Evolutionary conservation across 2,797 vertebrate genomes (phyloP), one percentile per base, ranked within the genome.

Genomic region (Gymnocypris eckloni): DNA sequence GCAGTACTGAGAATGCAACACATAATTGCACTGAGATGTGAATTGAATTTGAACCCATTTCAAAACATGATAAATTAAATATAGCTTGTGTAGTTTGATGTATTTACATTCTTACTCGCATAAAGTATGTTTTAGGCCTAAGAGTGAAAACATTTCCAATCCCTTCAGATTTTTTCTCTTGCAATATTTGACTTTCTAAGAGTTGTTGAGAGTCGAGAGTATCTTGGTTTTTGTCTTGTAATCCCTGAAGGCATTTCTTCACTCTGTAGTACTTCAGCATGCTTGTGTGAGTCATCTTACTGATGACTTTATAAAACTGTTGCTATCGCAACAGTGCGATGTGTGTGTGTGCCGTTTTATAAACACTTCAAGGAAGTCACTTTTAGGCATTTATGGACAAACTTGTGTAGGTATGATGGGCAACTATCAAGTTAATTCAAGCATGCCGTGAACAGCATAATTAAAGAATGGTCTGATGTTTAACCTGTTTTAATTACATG

Each of bases 181-280:
- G 56, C 1, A 0, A n/a, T 81, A 11, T 81, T 81, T 81, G 52
- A 67, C 79, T 52, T 69, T 81, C 25, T 69, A 52, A 69, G 79
- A 81, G 45, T 69, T 81, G 43, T n/a, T 81, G 64, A 67, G 37
- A 81, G 22, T 67, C 4, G 33, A 33, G 64, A 85, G 39, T 79
- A 12, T 79, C 50, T 84, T 79, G 50, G 52, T 79, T 77, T 61
- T 79, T 45, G 48, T 54, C 73, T 69, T 79, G 76, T 71, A 61
- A 59, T 85, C 66, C 83, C 76, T 85, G n/a, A 79, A 71, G 66
- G 39, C 76, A 79, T 79, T 56, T 70, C 41, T 79, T 71, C 76
- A 41, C n/a, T 71, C 52, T 56, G 50, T 56, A 67, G 61, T 59
- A 37, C 83, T 70, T 85, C 39, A 70, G n/a, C 22, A n/a, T 54